Conservation (phyloP, 1,140 invertebrate species). For the Pissodes strobi region DNA sequence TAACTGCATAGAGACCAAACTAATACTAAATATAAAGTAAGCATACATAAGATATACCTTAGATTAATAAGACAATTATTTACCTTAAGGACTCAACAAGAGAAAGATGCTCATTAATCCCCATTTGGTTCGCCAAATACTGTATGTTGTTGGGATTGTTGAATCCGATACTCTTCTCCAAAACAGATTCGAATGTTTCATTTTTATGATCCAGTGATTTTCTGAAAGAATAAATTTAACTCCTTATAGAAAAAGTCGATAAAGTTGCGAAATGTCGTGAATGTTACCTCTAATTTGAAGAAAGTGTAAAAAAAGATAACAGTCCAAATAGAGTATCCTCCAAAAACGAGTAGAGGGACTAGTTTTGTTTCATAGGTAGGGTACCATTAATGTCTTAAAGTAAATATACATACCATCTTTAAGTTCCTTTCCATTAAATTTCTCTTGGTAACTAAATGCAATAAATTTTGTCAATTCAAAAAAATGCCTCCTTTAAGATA, state of each 20-base stretch:
- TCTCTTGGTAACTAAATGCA: constrained; percentile 21
- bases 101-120: constrained; percentile 72
- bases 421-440: constrained; percentile 5
- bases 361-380: neutral
- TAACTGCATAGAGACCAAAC: too few species aligned
- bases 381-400: neutral
- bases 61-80: neutral
- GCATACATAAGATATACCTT: too few species aligned
- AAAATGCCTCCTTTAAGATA: constrained; percentile 8
- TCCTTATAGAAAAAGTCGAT: too few species aligned
- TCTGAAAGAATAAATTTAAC: constrained; percentile 59
- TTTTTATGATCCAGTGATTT: constrained; percentile 79
- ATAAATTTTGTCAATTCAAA: constrained; percentile 25
- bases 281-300: constrained; percentile 2
- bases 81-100: constrained; percentile 78
- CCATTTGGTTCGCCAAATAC: constrained; percentile 74
- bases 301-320: constrained; percentile 6
- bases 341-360: neutral
- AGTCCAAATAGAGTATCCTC: neutral
- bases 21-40: too few species aligned
- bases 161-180: constrained; percentile 84
- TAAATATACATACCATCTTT: constrained; percentile 23
- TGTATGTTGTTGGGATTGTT: constrained; percentile 88
- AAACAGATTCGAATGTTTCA: constrained; percentile 80
- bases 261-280: too few species aligned